Evolutionary conservation across 2,888 invertebrate genomes (phyloP).

Genomic region (Baronia brevicornis): DNA sequence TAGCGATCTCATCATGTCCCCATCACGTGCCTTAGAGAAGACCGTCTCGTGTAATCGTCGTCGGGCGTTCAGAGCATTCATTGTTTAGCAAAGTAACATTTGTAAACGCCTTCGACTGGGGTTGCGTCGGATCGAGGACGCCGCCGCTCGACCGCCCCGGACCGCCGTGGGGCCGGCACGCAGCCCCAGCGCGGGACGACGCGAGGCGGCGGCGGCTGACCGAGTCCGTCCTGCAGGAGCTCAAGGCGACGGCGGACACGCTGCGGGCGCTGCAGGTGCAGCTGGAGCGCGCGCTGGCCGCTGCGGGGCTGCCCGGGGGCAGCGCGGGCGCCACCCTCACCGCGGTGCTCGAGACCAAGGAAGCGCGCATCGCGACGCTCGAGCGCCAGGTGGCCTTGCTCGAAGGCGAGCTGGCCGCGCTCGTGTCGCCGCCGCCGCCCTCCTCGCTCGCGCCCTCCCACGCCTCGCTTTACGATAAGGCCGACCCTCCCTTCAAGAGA

Average conservation of each 20-base stretch:
- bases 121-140: constrained; percentile 39
- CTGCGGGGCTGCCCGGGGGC: constrained; percentile 76
- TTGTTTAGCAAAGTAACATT: constrained; percentile 52
- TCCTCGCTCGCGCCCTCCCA: constrained; percentile 71
- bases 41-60: constrained; percentile 60
- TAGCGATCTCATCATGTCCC: constrained; percentile 68
- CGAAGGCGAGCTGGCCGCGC: constrained; percentile 82
- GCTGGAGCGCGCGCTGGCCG: constrained; percentile 83
- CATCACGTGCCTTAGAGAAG: constrained; percentile 68
- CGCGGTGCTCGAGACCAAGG: constrained; percentile 89
- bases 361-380: constrained; percentile 89
- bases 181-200: constrained; percentile 39
- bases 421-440: constrained; percentile 69
- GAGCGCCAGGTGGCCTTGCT: constrained; percentile 89
- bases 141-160: too few species aligned
- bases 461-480: constrained; percentile 78
- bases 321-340: constrained; percentile 80
- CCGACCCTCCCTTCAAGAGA: constrained; percentile 81
- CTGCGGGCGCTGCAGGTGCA: constrained; percentile 87
- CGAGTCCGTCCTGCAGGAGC: constrained; percentile 79
- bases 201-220: constrained; percentile 53
- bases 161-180: constrained; percentile 41
- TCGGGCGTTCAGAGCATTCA: constrained; percentile 58
- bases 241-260: constrained; percentile 89
- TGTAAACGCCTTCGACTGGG: constrained; percentile 52